These are phyloP conservation scores for Physeter macrocephalus DNA, from an alignment of 2,113 vertebrate species.

Conservation along the genomic window DNA sequence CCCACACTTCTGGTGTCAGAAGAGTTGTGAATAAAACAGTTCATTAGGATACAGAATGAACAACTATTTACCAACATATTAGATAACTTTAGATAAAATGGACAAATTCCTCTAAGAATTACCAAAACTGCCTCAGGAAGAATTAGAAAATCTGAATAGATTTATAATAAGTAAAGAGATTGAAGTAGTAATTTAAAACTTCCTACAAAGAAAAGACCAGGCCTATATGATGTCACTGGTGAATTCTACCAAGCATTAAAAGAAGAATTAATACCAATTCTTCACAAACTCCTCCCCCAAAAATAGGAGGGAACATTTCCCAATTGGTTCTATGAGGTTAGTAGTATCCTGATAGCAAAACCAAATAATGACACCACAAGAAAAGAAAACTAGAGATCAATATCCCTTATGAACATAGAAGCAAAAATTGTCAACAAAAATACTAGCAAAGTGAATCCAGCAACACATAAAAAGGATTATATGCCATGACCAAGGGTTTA, in stretches of 20 bases:
- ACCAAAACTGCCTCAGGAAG: not conserved
- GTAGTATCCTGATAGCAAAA: not conserved
- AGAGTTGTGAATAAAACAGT: not conserved
- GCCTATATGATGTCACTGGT: not conserved
- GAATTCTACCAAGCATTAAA: not conserved
- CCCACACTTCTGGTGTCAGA: not conserved
- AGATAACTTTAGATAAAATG: not conserved
- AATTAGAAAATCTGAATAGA: not conserved
- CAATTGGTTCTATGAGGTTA: not conserved
- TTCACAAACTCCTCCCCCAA: not conserved
- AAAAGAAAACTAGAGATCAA: not conserved
- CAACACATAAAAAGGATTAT: too few relatives aligned
- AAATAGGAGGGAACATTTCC: not conserved
- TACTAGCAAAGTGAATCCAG: not conserved
- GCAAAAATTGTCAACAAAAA: not conserved
- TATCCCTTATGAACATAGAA: not conserved
- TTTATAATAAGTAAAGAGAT: not conserved
- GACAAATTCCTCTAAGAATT: not conserved
- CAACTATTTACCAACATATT: not conserved
- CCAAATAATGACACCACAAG: not conserved
- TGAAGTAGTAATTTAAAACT: not conserved
- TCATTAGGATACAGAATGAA: not conserved
- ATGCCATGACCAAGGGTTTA: not conserved
- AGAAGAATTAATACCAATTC: not conserved
- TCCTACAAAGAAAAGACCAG: not conserved